Base-by-base conservation (phyloP, 2,113 vertebrate genomes). In the Psophia crepitans region DNA sequence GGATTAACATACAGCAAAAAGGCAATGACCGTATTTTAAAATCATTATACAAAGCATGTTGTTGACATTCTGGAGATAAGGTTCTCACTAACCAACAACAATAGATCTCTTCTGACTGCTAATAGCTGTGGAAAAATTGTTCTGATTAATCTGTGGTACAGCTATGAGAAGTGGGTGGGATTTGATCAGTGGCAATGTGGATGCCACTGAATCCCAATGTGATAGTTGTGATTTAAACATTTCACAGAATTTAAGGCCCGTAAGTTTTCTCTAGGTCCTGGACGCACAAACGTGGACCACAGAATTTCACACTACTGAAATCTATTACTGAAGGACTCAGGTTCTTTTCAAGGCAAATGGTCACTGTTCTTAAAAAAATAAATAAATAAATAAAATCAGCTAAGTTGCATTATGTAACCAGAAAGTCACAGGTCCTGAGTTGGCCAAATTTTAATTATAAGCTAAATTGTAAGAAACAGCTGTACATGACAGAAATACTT, bases 181-280 rank as follows among this genome's bases (percentile, higher is more conserved):
- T 58, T 81, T 24, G 12, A 33, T 61, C 8, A 49, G 7, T 20
- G 23, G 5, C 22, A 93, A 15, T 26, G 23, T 66, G 28, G 17
- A 28, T 63, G 32, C 3, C 18, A 63, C 19, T 28, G 24, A 14
- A 11, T 64, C 37, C 1, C 1, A 1, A 8, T 7, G 17, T 21
- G 7, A 66, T 44, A n/a, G 6, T 2, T 88, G 18, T 2, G 16
- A 53, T 48, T 53, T 11, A 89, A 82, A 44, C 1, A 27, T 39
- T 64, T 91, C n/a, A 32, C 3, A 56, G 21, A 63, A 46, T 51
- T 82, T 35, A 35, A n/a, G 24, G 3, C 1, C 39, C 20, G 9
- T n/a, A 0, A 0, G 1, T 70, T 66, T 84, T 11, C 8, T 65
- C 8, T 30, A 32, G 14, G 8, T 79, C 14, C 23, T 61, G 61